phyloP scores from a whole-genome alignment of 2,888 invertebrate genomes.

The Lydus trimaculatus region DNA sequence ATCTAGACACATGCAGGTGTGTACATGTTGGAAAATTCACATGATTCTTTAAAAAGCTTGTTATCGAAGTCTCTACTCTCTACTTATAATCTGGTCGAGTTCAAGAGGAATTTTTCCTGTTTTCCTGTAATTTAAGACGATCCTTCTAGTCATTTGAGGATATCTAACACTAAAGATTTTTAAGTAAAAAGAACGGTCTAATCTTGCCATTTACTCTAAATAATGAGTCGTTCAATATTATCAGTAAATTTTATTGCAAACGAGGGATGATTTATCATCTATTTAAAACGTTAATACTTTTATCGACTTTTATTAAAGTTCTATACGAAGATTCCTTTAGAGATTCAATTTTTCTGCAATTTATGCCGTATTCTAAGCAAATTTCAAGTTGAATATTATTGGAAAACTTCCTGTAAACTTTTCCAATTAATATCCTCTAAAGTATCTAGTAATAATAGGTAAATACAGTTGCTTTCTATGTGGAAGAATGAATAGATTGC shows the following conservation, averaged over 20 bases:
- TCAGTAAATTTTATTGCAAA: not conserved
- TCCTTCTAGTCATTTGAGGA: not conserved
- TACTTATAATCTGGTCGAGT: not conserved
- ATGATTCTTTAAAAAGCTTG: not conserved
- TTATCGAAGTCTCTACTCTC: not conserved
- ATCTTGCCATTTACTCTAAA: not conserved
- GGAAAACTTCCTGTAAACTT: not conserved
- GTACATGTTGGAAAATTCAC: not conserved
- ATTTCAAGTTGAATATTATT: too few relatives aligned
- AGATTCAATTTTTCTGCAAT: too few relatives aligned
- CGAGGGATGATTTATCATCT: not conserved
- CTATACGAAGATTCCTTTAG: too few relatives aligned
- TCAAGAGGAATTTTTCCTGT: not conserved
- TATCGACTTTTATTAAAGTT: too few relatives aligned
- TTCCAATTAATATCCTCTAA: too few relatives aligned
- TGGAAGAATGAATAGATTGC: not conserved
- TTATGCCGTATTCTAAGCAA: too few relatives aligned
- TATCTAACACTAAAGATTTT: not conserved
- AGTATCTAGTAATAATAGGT: too few relatives aligned
- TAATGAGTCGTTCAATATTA: not conserved
- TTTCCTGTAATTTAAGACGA: too few relatives aligned
- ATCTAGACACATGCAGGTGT: not conserved
- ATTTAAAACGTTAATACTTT: too few relatives aligned
- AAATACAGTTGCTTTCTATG: too few relatives aligned
- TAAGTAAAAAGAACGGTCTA: too few relatives aligned